A percentile compares a stretch with the other conserved stretches of the same genome.
Evolutionary conservation across 2,797 vertebrate species (phyloP).

Genomic region (Enteromius paludinosus): DNA sequence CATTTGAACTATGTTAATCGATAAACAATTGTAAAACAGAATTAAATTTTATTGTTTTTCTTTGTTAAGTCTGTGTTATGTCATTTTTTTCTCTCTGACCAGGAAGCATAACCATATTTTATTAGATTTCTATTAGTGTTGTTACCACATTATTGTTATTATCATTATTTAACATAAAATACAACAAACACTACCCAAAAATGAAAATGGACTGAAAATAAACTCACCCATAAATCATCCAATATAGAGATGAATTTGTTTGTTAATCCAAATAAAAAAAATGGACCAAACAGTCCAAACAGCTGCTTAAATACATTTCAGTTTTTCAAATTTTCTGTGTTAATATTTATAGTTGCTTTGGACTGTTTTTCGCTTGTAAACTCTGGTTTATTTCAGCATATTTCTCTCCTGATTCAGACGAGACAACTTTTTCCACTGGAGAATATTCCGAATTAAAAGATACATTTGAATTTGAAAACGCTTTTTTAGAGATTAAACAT

Average conservation of each 20-base stretch:
- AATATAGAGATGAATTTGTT: background rate
- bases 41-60: constrained; percentile 45
- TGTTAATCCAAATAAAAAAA: too few relatives aligned
- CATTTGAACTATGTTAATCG: constrained; percentile 40
- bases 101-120: constrained; percentile 4
- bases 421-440: background rate
- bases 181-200: background rate
- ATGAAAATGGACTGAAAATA: background rate
- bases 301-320: background rate
- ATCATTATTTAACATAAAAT: background rate
- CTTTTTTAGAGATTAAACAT: background rate
- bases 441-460: background rate
- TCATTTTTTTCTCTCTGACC: background rate
- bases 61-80: constrained; percentile 51
- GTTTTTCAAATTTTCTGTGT: background rate
- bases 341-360: background rate
- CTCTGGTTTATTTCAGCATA: background rate
- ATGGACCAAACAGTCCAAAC: too few relatives aligned
- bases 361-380: background rate
- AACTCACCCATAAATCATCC: background rate
- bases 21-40: constrained; percentile 31
- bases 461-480: background rate
- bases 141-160: background rate
- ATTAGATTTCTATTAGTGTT: constrained; percentile 13
- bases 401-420: background rate